Evolutionary conservation across 2,113 vertebrate genomes (phyloP), one percentile per base, ranked within the genome.

Genomic region (Heloderma charlesbogerti): DNA sequence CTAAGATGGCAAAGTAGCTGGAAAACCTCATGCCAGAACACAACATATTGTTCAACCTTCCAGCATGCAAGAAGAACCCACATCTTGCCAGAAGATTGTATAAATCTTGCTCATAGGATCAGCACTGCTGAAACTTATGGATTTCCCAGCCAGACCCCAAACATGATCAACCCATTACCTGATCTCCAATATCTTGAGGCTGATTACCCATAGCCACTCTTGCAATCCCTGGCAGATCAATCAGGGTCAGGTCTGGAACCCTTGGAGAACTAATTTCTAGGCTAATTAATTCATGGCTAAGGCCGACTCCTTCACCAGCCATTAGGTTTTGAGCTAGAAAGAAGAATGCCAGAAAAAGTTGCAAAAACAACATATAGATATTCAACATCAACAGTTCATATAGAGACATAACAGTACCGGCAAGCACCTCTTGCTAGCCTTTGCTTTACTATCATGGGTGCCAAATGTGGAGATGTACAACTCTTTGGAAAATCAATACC

Each of bases 171-270:
- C 16, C 1, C 69, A 79, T 91, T 91, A 99, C 99, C 98, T 98
- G 97, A 0, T 95, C 88, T 18, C 98, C 98, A 0, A 99, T 99
- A 95, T 99, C 96, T 13, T 93, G 94, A 1, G 98, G 98, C 86
- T 99, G 99, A 67, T 98, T 96, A 25, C 97, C 98, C 9, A 99
- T 95, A 0, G 99, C 97, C 92, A 99, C 98, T 89, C 98, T 97
- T 92, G 98, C 96, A 79, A 99, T 99, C 31, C 98, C 98, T 0
- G 99, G 99, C 34, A 99, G 97, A 95, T 99, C 98, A 40, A 99
- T 99, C 20, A 99, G 97, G 0, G 98, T 99, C 94, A 99, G 97
- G 60, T 99, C 98, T 0, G 98, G 98, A 88, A 99, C 98, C 0
- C 97, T 79, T 7, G 97, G 95, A 78, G 98, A 98, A 31, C 67